phyloP scores from a whole-genome alignment of 1,140 invertebrate species.

The Eulimnadia texana region DNA sequence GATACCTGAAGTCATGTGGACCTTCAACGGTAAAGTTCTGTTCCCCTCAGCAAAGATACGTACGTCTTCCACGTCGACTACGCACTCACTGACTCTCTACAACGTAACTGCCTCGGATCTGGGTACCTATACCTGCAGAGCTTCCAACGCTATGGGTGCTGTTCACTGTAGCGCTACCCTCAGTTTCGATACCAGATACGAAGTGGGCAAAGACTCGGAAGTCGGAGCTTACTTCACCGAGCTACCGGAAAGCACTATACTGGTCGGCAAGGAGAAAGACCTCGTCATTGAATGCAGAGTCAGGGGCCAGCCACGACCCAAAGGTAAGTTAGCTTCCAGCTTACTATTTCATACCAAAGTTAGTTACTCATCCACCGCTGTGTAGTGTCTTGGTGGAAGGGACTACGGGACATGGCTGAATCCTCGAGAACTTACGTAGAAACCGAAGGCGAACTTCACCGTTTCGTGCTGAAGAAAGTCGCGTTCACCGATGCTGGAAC shows the following conservation, averaged over 20 bases:
- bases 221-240: constrained; percentile 62
- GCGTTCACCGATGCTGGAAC: constrained; percentile 75
- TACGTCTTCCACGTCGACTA: constrained; percentile 30
- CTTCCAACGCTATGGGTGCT: constrained; percentile 34
- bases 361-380: constrained; percentile 14
- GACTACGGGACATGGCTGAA: constrained; percentile 61
- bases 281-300: constrained; percentile 62
- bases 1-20: constrained; percentile 52
- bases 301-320: constrained; percentile 63
- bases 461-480: constrained; percentile 73
- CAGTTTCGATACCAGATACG: constrained; percentile 22
- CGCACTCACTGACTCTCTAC: constrained; percentile 36
- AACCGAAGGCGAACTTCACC: constrained; percentile 63
- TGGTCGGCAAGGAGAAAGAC: constrained; percentile 58
- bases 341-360: neutral
- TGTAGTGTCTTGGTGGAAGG: constrained; percentile 72
- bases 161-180: constrained; percentile 24
- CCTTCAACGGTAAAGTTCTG: constrained; percentile 38
- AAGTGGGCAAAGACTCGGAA: constrained; percentile 23
- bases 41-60: constrained; percentile 25
- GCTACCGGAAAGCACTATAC: constrained; percentile 55
- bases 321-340: constrained; percentile 38
- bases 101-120: constrained; percentile 33
- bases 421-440: constrained; percentile 53
- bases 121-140: constrained; percentile 35